Evolutionary conservation across 2,888 invertebrate genomes (phyloP), one percentile per base, ranked within the genome.

Genomic region (Nesidiocoris tenuis): DNA sequence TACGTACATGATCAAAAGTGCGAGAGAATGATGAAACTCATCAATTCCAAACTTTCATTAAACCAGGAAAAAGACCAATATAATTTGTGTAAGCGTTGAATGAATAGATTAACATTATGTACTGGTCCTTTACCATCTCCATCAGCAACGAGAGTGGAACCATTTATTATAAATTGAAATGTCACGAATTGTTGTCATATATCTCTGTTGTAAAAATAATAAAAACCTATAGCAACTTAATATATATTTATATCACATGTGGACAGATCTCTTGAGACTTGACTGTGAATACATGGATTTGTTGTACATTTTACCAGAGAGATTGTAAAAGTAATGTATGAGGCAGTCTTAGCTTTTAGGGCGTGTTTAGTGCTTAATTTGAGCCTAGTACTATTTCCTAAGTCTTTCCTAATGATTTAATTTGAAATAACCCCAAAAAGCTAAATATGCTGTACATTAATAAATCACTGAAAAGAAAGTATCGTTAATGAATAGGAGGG

Each of bases 271-370:
- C 39, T 39, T 39, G 39, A 7, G 39, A 39, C 3, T 39, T 39
- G 39, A 39, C 39, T 39, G 39, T 39, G 39, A 39, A 39, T 39
- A 3, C 39, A 39, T 39, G 39, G 39, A 39, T 39, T 39, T 39
- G 39, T 39, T 39, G 65, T 65, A 65, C 25, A 65, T 65, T 65
- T 65, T 65, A 65, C 19, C 25, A 65, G 65, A 65, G 19, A 39
- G 7, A 17, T 64, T 23, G 39, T 2, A 19, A 23, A 5, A 16
- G n/a, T 65, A 39, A 3, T 39, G 39, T 39, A 39, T 39, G 39
- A 39, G 39, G 5, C 39, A 39, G 12, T 3, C n/a, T 3, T 12
- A 39, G 39, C 39, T 39, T 39, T 39, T 39, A 39, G 39, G 39
- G 3, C 39, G 39, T 39, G 39, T 39, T 39, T 39, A 39, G 39